phyloP scores from a whole-genome alignment of 2,888 invertebrate genomes.

The Podabrus alpinus region DNA sequence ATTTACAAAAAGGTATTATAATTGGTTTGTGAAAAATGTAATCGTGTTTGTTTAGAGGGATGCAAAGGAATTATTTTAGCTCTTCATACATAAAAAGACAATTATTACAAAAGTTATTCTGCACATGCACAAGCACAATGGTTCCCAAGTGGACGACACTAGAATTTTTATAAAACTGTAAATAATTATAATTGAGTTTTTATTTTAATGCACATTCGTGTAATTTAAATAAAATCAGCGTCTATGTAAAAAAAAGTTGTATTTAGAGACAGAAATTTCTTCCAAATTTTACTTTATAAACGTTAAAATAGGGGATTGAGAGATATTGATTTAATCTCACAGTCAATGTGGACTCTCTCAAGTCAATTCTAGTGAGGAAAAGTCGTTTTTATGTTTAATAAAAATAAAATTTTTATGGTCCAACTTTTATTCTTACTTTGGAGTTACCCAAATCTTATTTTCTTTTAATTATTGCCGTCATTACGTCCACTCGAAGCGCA shows the following conservation, averaged over 20 bases:
- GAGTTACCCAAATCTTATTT: not conserved
- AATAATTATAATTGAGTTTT: not conserved
- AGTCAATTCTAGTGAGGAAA: not conserved
- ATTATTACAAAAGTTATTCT: not conserved
- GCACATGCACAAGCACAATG: not conserved
- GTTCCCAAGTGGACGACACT: not conserved
- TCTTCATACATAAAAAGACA: not conserved
- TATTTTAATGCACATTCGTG: not conserved
- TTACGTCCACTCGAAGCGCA: not conserved
- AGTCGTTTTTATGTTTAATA: not conserved
- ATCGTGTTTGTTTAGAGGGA: not conserved
- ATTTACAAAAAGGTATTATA: not conserved
- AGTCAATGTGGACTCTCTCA: not conserved
- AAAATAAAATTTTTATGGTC: not conserved
- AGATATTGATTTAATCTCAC: not conserved
- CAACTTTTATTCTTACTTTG: not conserved
- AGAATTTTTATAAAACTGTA: not conserved
- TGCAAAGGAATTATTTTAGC: not conserved
- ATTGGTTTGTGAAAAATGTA: not conserved
- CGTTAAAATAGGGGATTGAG: not conserved
- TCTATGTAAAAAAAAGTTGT: not conserved
- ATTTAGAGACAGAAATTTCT: not conserved
- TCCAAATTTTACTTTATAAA: not conserved
- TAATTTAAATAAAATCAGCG: not conserved
- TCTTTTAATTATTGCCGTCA: not conserved